phyloP scores from a whole-genome alignment of 2,797 vertebrate species.

The Tinamus major region DNA sequence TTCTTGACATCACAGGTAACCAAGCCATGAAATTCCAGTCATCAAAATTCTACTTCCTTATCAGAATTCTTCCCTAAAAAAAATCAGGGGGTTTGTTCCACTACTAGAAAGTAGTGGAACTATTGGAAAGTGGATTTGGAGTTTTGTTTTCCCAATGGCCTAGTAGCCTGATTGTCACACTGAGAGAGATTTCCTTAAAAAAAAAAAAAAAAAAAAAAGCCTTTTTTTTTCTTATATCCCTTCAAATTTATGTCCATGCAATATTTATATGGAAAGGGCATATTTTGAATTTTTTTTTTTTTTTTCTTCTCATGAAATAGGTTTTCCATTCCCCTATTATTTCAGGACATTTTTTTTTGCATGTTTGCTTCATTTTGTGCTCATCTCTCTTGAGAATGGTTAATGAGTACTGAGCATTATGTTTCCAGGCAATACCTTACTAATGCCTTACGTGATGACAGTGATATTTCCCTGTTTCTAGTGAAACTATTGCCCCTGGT shows the following conservation, averaged over 20 bases:
- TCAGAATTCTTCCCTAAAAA: background rate
- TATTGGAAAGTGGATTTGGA: background rate
- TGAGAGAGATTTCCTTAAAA: background rate
- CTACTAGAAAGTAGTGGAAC: background rate
- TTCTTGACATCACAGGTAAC: background rate
- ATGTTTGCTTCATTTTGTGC: background rate
- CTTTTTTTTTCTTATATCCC: background rate
- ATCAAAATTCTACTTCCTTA: background rate
- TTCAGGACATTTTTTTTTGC: background rate
- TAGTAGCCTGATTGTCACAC: too few species aligned
- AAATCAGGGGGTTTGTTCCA: background rate
- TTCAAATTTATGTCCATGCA: background rate
- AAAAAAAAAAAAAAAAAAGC: too few species aligned
- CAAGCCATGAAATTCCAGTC: background rate
- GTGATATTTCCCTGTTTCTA: background rate
- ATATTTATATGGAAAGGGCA: background rate
- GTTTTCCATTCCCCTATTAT: background rate
- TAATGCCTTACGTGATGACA: background rate
- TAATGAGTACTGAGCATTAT: background rate
- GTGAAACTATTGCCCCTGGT: background rate
- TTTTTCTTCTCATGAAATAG: background rate
- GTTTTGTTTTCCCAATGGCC: accelerated
- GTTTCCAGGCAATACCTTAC: background rate
- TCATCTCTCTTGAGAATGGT: background rate
- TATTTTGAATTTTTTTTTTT: background rate